Evolutionary conservation across 2,113 vertebrate genomes (phyloP).

Genomic region (Plecturocebus donacophilus): DNA sequence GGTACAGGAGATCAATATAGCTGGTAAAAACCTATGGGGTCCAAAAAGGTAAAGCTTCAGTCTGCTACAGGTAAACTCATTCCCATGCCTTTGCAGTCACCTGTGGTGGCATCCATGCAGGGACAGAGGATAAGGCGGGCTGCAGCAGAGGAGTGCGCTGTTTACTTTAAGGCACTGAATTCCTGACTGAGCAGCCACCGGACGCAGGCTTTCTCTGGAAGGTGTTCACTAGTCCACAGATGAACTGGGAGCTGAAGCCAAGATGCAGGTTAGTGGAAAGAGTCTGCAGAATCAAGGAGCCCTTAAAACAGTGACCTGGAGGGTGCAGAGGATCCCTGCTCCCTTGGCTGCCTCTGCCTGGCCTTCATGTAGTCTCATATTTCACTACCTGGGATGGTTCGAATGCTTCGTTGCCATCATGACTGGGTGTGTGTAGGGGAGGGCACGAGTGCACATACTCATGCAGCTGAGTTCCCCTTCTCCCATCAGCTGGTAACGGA

Average conservation of each 20-base stretch:
- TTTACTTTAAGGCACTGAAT: neutral
- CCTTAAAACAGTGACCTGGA: neutral
- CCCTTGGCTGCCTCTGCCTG: neutral
- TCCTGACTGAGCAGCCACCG: neutral
- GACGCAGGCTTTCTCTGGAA: neutral
- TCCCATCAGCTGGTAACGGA: neutral
- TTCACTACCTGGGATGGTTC: accelerated
- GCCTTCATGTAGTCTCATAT: neutral
- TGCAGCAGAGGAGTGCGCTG: accelerated
- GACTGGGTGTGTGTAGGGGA: neutral
- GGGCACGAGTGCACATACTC: accelerated
- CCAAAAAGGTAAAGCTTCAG: neutral
- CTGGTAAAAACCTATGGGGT: conserved; percentile 92
- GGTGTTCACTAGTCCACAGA: no score
- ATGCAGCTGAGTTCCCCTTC: accelerated
- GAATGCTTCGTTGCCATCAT: accelerated
- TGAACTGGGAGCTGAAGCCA: no score
- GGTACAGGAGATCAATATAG: conserved; percentile 97
- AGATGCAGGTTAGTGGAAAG: neutral
- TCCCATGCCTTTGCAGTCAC: neutral
- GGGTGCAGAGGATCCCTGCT: neutral
- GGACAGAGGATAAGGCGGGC: neutral
- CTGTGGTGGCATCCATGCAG: accelerated
- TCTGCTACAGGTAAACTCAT: neutral
- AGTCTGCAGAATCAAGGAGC: neutral